Base-by-base conservation (phyloP, 2,888 invertebrate species). In the Ernsta delagoae region DNA sequence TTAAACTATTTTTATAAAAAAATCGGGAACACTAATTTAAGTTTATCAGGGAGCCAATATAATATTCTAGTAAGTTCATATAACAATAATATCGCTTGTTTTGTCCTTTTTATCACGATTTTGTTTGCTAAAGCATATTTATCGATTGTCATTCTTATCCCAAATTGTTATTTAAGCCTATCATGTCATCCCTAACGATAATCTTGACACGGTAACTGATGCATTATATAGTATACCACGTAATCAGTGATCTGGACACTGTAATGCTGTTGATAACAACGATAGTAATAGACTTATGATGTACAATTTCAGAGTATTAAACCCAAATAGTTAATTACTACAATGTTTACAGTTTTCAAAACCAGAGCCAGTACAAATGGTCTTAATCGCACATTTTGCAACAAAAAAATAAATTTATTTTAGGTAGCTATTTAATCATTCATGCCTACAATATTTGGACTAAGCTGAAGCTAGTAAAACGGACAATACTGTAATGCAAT, bases 141-240 rank as follows among this genome's bases (percentile, higher is more conserved):
- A 83, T 78, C 81, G 83, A 74, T 54, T 16, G 60, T n/a, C 34
- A 67, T 67, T 67, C 79, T 79, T 77, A 78, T 76, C 75, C 80
- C 71, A 84, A 86, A 85, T 84, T 85, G 86, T 86, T 89, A 88
- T 86, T 88, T 81, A 78, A 78, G 75, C 79, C 75, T n/a, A n/a
- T 85, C 85, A 77, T 84, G 85, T 81, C 82, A 83, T 74, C 72
- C 9, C 5, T 34, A 16, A 59, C 43, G 69, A 69, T 69, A 63
- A 69, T 63, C 63, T 50, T 59, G 69, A 63, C 41, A 69, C 59
- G 69, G 41, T 57, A 48, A 24, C 68, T 68, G 67, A 72, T 75
- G 70, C 70, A 72, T 64, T 64, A 62, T 39, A 48, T 56, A 24
- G 39, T 54, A 60, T 36, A 24, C 4, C 31, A 9, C 4, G 11